Base-by-base conservation (phyloP, 2,888 invertebrate species). In the Ommatoiulus sabulosus region DNA sequence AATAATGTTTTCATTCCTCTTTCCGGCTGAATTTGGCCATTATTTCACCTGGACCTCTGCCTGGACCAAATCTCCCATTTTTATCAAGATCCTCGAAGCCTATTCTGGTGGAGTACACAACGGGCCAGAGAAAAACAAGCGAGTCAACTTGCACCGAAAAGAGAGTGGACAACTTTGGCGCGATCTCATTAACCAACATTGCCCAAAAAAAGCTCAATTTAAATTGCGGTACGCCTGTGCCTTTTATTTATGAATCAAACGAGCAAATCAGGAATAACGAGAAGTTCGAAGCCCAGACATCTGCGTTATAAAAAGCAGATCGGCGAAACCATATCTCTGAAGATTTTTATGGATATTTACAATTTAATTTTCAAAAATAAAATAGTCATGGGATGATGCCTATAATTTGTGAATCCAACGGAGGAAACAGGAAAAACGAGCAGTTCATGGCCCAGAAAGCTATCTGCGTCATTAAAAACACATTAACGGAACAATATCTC, bases 11-110 rank as follows among this genome's bases (percentile, higher is more conserved):
- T 72, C 24, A 24, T 72, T 72, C n/a, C 24, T 72, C 72, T 72
- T 72, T 72, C 72, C 10, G 72, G 72, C n/a, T 72, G 72, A 6
- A 72, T 72, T 72, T 72, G 72, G 72, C 20, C 24, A 72, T 72
- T 72, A 72, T 24, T 72, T 72, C 72, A 72, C 8, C 72, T 72
- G 72, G 72, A n/a, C n/a, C n/a, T 35, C 35, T 2, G 35, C 2
- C 35, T 35, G 35, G 35, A 72, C 24, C 72, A 72, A 72, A 72
- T 72, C 72, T 72, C 72, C 72, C 20, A 72, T 72, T 24, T 72
- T 24, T 20, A 72, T 72, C 72, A 20, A 72, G 72, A 72, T 72
- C 72, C 72, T 72, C 10, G 24, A 72, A 72, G 72, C 24, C 72
- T 72, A 24, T 72, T 72, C 72, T 72, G 72, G 72, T n/a, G 72